Conservation (phyloP, 2,797 vertebrate genomes). For the Pygocentrus nattereri region DNA sequence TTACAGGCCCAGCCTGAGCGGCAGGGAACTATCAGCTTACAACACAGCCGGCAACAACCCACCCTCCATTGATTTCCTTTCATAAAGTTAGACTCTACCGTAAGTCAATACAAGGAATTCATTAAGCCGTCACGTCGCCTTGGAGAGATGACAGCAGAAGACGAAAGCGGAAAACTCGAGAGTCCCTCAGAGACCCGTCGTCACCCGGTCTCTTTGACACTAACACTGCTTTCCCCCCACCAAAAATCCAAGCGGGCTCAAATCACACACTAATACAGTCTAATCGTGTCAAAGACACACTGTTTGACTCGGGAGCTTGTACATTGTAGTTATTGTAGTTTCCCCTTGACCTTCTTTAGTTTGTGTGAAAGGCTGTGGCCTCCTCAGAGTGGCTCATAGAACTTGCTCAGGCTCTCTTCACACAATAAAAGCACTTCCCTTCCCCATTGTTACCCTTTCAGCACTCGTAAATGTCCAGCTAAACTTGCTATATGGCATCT, state of each 20-base stretch:
- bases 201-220: slow-evolving; percentile 40
- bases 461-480: background rate
- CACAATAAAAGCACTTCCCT: background rate
- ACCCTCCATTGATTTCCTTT: slow-evolving; percentile 61
- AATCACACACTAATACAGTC: slow-evolving; percentile 31
- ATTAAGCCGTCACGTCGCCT: slow-evolving; percentile 60
- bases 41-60: slow-evolving; percentile 46
- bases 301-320: slow-evolving; percentile 27
- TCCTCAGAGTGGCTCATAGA: background rate
- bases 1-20: slow-evolving; percentile 29
- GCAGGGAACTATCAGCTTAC: slow-evolving; percentile 52
- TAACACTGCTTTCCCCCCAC: background rate
- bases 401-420: background rate
- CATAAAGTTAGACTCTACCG: slow-evolving; percentile 55
- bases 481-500: background rate
- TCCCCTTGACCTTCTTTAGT: slow-evolving; percentile 22
- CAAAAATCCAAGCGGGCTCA: slow-evolving; percentile 7
- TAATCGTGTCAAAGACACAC: slow-evolving; percentile 49
- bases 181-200: slow-evolving; percentile 44
- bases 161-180: slow-evolving; percentile 38
- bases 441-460: background rate
- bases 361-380: slow-evolving; percentile 17
- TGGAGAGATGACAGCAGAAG: slow-evolving; percentile 47
- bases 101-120: slow-evolving; percentile 65
- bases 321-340: slow-evolving; percentile 17